phyloP scores from a whole-genome alignment of 1,140 invertebrate genomes.

The Pollicipes pollicipes region DNA sequence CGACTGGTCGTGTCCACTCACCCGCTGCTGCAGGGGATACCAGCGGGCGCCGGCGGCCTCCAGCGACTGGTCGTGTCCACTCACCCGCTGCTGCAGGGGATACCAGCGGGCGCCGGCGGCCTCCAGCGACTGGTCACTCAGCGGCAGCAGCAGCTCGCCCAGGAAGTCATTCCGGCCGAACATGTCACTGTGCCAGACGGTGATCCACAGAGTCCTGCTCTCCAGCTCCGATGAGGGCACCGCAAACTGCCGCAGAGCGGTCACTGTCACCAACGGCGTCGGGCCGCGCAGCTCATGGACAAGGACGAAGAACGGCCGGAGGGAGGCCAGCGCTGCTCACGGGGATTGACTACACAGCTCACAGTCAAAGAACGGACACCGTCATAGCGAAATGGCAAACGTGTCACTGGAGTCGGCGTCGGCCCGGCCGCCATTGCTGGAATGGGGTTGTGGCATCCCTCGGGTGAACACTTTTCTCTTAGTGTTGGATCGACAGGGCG shows the following conservation, averaged over 20 bases:
- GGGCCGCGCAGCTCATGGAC: too few species aligned
- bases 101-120: constrained; percentile 71
- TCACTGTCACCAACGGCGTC: too few species aligned
- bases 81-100: constrained; percentile 76
- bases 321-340: too few species aligned
- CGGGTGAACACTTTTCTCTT: too few species aligned
- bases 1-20: constrained; percentile 37
- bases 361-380: too few species aligned
- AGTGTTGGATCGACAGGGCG: too few species aligned
- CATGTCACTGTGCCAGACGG: constrained; percentile 94
- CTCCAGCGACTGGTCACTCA: constrained; percentile 46
- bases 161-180: constrained; percentile 93
- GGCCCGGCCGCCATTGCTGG: too few species aligned
- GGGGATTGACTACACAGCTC: too few species aligned
- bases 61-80: constrained; percentile 20
- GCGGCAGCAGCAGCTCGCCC: constrained; percentile 74
- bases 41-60: constrained; percentile 51
- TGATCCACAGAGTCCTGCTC: constrained; percentile 68
- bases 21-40: constrained; percentile 80
- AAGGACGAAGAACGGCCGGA: too few species aligned
- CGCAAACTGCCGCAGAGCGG: not conserved
- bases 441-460: too few species aligned
- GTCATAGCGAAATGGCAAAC: too few species aligned
- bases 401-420: too few species aligned
- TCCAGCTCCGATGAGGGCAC: not conserved